phyloP scores from a whole-genome alignment of 2,888 invertebrate genomes.

The Chloromyia formosa region DNA sequence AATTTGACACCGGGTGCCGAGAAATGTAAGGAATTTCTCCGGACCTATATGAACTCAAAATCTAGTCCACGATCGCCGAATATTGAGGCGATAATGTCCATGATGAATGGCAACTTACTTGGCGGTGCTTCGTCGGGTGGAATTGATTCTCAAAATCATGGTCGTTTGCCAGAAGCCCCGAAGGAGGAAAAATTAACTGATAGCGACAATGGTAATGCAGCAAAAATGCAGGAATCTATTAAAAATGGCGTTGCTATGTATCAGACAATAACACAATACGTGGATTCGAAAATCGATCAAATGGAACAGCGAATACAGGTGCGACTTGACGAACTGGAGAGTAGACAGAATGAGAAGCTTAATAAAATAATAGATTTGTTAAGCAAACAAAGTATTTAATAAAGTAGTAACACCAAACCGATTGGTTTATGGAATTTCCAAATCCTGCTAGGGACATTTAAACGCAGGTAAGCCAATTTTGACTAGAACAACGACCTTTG shows the following conservation, averaged over 20 bases:
- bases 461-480: too few species aligned
- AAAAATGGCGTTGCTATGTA: background rate
- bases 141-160: background rate
- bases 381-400: slow-evolving; percentile 47
- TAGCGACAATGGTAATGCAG: slow-evolving; percentile 34
- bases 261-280: slow-evolving; percentile 52
- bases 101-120: slow-evolving; percentile 39
- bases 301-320: slow-evolving; percentile 54
- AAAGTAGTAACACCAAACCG: too few species aligned
- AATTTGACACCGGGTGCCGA: slow-evolving; percentile 54
- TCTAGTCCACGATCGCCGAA: slow-evolving; percentile 7
- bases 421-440: too few species aligned
- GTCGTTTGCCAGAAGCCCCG: background rate
- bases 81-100: slow-evolving; percentile 29
- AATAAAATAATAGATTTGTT: slow-evolving; percentile 57
- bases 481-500: too few species aligned
- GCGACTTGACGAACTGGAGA: slow-evolving; percentile 55
- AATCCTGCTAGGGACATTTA: too few species aligned
- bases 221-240: slow-evolving; percentile 27
- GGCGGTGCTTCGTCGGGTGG: background rate
- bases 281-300: slow-evolving; percentile 55
- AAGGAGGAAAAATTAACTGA: slow-evolving; percentile 46
- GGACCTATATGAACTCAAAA: slow-evolving; percentile 38
- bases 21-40: slow-evolving; percentile 56
- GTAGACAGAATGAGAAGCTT: slow-evolving; percentile 56